Evolutionary conservation across 2,888 invertebrate species (phyloP).

Genomic region (Diaprepes abbreviatus): DNA sequence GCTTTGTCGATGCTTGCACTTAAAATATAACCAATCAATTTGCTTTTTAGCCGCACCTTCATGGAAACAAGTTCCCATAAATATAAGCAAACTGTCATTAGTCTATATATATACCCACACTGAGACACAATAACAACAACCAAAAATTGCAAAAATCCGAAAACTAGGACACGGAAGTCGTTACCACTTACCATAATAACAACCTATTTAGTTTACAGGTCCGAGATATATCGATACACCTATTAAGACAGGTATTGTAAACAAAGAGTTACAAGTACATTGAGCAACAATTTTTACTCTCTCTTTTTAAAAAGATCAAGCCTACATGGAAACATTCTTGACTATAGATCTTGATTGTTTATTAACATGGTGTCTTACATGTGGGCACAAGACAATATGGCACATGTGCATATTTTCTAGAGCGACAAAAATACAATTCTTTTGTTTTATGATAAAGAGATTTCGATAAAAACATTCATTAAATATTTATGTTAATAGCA

Average conservation of each 20-base stretch:
- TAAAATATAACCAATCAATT: too few species aligned
- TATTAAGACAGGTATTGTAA: constrained; percentile 35
- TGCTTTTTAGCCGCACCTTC: too few species aligned
- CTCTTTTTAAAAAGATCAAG: constrained; percentile 21
- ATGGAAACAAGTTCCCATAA: too few species aligned
- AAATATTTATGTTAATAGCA: background rate
- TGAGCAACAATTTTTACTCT: constrained; percentile 7
- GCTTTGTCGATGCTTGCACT: too few species aligned
- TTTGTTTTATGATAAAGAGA: constrained; percentile 10
- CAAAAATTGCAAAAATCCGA: constrained; percentile 10
- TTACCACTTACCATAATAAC: constrained; percentile 29
- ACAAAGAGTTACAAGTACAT: constrained; percentile 26
- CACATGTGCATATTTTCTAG: constrained; percentile 36
- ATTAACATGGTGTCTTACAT: constrained; percentile 19
- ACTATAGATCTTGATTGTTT: constrained; percentile 34
- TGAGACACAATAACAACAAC: background rate
- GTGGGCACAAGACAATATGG: constrained; percentile 39
- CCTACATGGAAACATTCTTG: constrained; percentile 24
- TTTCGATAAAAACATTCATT: background rate
- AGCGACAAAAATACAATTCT: constrained; percentile 20
- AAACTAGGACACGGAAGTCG: constrained; percentile 37
- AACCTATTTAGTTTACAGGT: constrained; percentile 29
- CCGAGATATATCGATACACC: constrained; percentile 31
- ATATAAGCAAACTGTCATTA: too few species aligned
- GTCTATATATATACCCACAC: too few species aligned